phyloP scores from a whole-genome alignment of 2,888 invertebrate species.

The Hydraecia micacea region DNA sequence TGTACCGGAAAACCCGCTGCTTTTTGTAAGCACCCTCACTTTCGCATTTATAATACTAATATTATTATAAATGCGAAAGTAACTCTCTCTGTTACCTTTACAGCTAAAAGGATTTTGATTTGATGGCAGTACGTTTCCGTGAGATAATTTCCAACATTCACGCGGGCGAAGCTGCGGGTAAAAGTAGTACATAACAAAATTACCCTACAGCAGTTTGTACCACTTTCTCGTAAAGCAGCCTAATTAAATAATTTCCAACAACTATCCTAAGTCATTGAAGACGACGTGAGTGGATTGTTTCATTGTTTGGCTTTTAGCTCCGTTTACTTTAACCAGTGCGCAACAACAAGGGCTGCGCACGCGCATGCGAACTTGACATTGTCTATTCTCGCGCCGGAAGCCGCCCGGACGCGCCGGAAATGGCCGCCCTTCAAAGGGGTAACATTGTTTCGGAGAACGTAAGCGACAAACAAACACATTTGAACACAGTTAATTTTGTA shows the following conservation, averaged over 20 bases:
- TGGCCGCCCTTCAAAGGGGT: constrained; percentile 78
- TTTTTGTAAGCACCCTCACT: too few relatives aligned
- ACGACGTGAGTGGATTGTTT: neutral
- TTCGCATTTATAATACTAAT: too few relatives aligned
- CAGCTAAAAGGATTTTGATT: neutral
- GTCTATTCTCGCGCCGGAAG: constrained; percentile 81
- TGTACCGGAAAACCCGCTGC: too few relatives aligned
- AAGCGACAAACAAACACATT: constrained; percentile 68
- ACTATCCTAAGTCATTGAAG: neutral
- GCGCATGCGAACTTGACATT: constrained; percentile 87
- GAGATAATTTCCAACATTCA: neutral
- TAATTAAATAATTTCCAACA: neutral
- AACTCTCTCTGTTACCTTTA: neutral
- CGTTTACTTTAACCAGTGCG: constrained; percentile 46
- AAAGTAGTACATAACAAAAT: neutral
- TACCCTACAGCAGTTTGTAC: neutral
- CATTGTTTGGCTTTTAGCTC: constrained; percentile 17
- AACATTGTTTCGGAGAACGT: constrained; percentile 85
- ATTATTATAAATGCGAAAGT: neutral
- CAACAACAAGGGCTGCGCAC: constrained; percentile 58
- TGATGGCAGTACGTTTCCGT: neutral
- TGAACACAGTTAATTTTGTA: constrained; percentile 71
- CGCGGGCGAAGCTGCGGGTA: neutral
- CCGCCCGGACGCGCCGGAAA: constrained; percentile 76
- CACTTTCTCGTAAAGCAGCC: neutral